Conservation (phyloP, 1,140 invertebrate species). For the Pseudomyrmex gracilis region DNA sequence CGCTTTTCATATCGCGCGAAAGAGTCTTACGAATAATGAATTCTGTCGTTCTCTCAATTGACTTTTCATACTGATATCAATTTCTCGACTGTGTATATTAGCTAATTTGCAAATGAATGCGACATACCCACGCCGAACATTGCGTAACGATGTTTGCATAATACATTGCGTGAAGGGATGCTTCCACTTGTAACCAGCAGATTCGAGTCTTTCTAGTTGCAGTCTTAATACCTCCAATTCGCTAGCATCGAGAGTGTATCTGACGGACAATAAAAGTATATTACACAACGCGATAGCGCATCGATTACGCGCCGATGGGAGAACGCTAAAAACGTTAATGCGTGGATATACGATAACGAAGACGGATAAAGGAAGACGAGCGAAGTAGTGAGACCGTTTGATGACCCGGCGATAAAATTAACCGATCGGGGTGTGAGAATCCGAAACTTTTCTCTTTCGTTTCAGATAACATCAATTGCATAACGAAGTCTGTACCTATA, state of each 20-base stretch:
- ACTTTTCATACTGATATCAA: too few species aligned
- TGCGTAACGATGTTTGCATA: constrained; percentile 90
- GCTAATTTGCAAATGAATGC: neutral
- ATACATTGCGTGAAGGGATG: constrained; percentile 94
- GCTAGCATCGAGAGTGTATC: constrained; percentile 88
- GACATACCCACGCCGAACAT: constrained; percentile 86
- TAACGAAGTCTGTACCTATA: neutral
- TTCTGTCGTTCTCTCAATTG: too few species aligned
- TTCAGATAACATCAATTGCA: constrained; percentile 2
- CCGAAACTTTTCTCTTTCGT: neutral
- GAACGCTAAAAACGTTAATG: constrained; percentile 20
- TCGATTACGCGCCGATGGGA: neutral
- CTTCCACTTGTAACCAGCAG: constrained; percentile 91
- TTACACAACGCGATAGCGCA: constrained; percentile 27
- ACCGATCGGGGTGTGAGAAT: constrained; percentile 6
- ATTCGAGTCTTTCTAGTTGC: constrained; percentile 89
- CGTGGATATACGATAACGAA: constrained; percentile 8
- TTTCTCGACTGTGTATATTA: neutral
- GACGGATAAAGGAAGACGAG: neutral
- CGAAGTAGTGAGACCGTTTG: constrained; percentile 41
- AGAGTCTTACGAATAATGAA: neutral
- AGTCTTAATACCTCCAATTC: constrained; percentile 89
- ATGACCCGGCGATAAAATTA: constrained; percentile 31
- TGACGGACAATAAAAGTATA: constrained; percentile 66
- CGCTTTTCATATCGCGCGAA: neutral